Conservation (phyloP, 2,113 vertebrate genomes). For the Tupaia tana region DNA sequence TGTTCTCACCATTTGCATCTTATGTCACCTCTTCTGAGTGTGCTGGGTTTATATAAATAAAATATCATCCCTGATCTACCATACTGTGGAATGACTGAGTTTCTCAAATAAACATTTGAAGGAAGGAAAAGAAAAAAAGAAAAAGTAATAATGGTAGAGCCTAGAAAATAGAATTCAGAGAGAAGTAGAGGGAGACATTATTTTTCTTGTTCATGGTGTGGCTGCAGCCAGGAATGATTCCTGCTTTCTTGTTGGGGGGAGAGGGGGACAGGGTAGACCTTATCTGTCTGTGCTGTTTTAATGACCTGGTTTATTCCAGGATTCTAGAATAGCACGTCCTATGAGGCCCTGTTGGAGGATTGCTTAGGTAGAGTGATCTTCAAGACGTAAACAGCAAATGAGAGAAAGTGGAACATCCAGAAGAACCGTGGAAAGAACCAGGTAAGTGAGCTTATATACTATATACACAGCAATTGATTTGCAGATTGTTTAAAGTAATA, state of each 20-base stretch:
- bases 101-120: neutral
- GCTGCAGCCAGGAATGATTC: neutral
- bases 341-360: neutral
- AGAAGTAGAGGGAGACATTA: neutral
- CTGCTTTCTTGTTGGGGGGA: neutral
- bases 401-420: neutral
- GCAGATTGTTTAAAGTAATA: neutral
- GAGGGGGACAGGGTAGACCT: neutral
- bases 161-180: neutral
- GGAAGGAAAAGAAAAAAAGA: neutral
- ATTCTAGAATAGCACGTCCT: neutral
- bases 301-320: too few species aligned
- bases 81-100: neutral
- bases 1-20: neutral
- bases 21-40: neutral
- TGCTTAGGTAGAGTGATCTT: neutral
- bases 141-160: neutral
- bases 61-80: neutral
- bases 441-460: neutral
- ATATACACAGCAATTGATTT: fast-evolving
- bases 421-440: neutral
- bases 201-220: neutral
- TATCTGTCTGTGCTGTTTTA: neutral
- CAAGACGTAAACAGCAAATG: neutral
- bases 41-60: neutral